phyloP scores from a whole-genome alignment of 92 coral and sea anemone species.

The Zoanthus solanderi region DNA sequence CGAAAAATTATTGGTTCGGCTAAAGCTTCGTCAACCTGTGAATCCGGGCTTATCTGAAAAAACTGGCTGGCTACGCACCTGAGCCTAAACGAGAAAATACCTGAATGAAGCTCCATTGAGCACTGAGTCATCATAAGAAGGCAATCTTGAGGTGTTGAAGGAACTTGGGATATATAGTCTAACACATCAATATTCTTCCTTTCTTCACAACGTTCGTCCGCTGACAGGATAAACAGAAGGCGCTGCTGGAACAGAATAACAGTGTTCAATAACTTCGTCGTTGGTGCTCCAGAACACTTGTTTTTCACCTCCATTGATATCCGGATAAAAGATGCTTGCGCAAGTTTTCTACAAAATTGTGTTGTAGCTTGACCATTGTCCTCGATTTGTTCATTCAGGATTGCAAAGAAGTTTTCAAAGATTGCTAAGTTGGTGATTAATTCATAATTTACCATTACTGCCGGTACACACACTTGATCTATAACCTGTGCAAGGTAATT shows the following conservation, averaged over 20 bases:
- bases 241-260: slow-evolving; percentile 64
- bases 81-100: neutral
- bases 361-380: slow-evolving; percentile 23
- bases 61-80: too few relatives aligned
- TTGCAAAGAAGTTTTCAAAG: slow-evolving; percentile 74
- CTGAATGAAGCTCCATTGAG: slow-evolving; percentile 56
- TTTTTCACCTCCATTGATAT: slow-evolving; percentile 78
- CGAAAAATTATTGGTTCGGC: too few relatives aligned
- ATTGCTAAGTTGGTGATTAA: slow-evolving; percentile 63
- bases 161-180: slow-evolving; percentile 37
- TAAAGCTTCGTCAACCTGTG: too few relatives aligned
- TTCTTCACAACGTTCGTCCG: slow-evolving; percentile 35
- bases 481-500: slow-evolving; percentile 66
- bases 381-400: slow-evolving; percentile 71
- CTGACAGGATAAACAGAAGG: slow-evolving; percentile 51
- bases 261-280: slow-evolving; percentile 44
- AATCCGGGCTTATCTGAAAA: too few relatives aligned
- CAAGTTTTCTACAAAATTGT: slow-evolving; percentile 79
- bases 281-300: slow-evolving; percentile 46
- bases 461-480: slow-evolving; percentile 87
- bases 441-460: slow-evolving; percentile 78
- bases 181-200: slow-evolving; percentile 20
- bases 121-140: slow-evolving; percentile 71
- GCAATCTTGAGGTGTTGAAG: slow-evolving; percentile 60
- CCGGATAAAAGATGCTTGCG: slow-evolving; percentile 78